Conservation (phyloP, 2,888 invertebrate species). For the Cephus runcator region DNA sequence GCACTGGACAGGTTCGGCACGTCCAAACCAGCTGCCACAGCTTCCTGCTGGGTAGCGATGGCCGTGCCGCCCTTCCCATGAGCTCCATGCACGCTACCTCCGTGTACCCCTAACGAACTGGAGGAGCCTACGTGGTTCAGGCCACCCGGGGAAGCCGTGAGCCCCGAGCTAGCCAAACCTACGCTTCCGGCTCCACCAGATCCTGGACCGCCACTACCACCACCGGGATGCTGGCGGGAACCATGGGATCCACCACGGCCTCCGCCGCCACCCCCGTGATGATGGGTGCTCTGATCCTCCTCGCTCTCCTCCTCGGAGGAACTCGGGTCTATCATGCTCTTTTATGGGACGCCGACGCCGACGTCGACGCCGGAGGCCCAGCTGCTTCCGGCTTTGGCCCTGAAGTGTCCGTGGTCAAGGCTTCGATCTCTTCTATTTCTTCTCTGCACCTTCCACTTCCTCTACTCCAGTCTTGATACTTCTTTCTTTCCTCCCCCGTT, state of each 20-base stretch:
- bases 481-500: background rate
- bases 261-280: slow-evolving; percentile 56
- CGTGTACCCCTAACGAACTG: slow-evolving; percentile 25
- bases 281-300: slow-evolving; percentile 80
- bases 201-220: slow-evolving; percentile 54
- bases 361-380: slow-evolving; percentile 6
- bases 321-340: slow-evolving; percentile 91
- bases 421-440: background rate
- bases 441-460: slow-evolving; percentile 16
- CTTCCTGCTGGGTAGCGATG: slow-evolving; percentile 29
- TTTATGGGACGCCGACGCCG: slow-evolving; percentile 14
- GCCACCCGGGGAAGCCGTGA: slow-evolving; percentile 53
- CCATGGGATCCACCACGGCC: slow-evolving; percentile 56
- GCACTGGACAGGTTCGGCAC: slow-evolving; percentile 54
- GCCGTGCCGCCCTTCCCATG: slow-evolving; percentile 55
- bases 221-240: slow-evolving; percentile 66
- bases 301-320: slow-evolving; percentile 96
- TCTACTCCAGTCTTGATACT: slow-evolving; percentile 3
- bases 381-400: slow-evolving; percentile 10
- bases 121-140: slow-evolving; percentile 23
- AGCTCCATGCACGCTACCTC: slow-evolving; percentile 34
- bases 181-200: slow-evolving; percentile 60
- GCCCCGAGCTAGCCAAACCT: slow-evolving; percentile 66
- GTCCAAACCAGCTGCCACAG: slow-evolving; percentile 49
- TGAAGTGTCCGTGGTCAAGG: slow-evolving; percentile 20